Conservation (phyloP, 2,888 invertebrate species). For the Lepidochrysops patricia region DNA sequence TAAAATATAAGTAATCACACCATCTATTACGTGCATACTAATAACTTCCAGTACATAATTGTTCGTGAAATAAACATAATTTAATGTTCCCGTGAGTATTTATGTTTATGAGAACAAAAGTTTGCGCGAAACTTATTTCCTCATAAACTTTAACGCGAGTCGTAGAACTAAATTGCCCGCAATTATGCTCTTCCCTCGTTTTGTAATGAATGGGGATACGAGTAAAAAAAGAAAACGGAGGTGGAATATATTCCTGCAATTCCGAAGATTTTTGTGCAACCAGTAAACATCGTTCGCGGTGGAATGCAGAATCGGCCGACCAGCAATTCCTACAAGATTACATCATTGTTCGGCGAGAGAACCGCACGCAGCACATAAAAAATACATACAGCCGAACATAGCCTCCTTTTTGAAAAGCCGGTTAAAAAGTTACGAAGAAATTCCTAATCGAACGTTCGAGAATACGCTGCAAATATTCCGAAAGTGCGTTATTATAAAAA, state of each 20-base stretch:
- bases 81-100: background rate
- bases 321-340: slow-evolving; percentile 9
- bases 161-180: background rate
- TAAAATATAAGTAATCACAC: no score
- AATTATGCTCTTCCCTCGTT: background rate
- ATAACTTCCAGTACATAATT: no score
- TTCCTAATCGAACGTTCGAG: background rate
- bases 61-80: background rate
- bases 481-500: background rate
- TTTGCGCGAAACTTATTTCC: background rate
- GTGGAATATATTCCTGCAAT: background rate
- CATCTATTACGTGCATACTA: no score
- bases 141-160: background rate
- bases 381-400: no score
- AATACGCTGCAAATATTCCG: background rate
- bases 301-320: slow-evolving; percentile 7
- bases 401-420: no score
- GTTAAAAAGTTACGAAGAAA: background rate
- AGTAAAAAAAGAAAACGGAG: background rate
- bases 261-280: slow-evolving; percentile 4
- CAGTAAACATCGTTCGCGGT: background rate
- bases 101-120: background rate
- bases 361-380: background rate
- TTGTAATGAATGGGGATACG: slow-evolving; percentile 1
- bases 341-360: slow-evolving; percentile 4